A percentile compares a stretch with the other conserved stretches of the same genome.
These are phyloP conservation scores for Maniola hyperantus DNA, from an alignment of 2,888 invertebrate species.

Conservation along the genomic window DNA sequence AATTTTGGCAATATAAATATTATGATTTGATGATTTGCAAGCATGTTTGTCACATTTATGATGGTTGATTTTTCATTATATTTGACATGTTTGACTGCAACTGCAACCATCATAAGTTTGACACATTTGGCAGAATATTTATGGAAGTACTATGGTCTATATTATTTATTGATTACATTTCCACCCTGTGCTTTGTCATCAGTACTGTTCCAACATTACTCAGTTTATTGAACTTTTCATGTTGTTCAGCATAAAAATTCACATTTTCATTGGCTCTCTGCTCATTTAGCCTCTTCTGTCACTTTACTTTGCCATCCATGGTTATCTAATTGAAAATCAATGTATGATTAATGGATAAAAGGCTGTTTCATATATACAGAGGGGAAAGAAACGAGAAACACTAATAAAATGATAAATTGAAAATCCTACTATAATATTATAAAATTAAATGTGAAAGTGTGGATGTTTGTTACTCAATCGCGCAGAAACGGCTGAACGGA, in stretches of 20 bases:
- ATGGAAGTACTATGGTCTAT: constrained; percentile 64
- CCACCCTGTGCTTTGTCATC: constrained; percentile 70
- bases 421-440: no score
- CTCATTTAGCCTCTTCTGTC: constrained; percentile 48
- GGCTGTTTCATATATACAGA: background rate
- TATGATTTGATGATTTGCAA: constrained; percentile 39
- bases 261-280: constrained; percentile 39
- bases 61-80: constrained; percentile 35
- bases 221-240: constrained; percentile 62
- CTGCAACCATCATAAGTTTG: constrained; percentile 62
- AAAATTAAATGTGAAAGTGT: no score
- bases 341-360: constrained; percentile 37
- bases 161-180: constrained; percentile 80
- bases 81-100: constrained; percentile 16
- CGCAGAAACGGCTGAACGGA: no score
- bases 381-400: background rate
- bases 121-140: constrained; percentile 49
- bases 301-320: constrained; percentile 76
- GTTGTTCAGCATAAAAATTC: constrained; percentile 50
- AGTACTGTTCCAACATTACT: constrained; percentile 64
- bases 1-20: constrained; percentile 24
- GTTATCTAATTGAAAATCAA: constrained; percentile 53
- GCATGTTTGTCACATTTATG: constrained; percentile 46
- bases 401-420: background rate
- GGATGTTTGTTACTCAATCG: no score